Conservation (phyloP, 2,113 vertebrate species). For the Echinops telfairi region DNA sequence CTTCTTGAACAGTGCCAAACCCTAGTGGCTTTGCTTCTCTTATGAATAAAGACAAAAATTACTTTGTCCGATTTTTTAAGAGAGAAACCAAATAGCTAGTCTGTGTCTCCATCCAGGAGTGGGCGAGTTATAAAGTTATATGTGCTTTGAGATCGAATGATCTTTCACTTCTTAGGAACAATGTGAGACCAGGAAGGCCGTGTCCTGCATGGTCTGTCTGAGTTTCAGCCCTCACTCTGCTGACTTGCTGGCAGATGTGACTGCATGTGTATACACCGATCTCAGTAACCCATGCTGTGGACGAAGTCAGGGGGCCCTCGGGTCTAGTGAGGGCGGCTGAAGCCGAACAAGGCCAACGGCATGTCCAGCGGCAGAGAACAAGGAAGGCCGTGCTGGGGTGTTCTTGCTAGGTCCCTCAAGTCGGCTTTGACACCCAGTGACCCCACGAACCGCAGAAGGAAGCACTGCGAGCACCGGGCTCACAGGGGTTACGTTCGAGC, state of each 20-base stretch:
- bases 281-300: accelerated
- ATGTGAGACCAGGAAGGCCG: accelerated
- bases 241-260: too few relatives aligned
- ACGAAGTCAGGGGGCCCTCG: accelerated
- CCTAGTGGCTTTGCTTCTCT: too few relatives aligned
- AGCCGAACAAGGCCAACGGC: accelerated
- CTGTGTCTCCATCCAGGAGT: background rate
- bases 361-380: background rate
- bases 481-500: too few relatives aligned
- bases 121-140: background rate
- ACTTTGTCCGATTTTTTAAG: background rate
- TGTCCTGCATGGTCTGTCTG: accelerated
- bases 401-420: background rate
- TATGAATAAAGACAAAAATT: too few relatives aligned
- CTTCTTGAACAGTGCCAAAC: too few relatives aligned
- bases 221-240: accelerated
- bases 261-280: too few relatives aligned
- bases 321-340: accelerated
- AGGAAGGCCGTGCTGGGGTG: accelerated
- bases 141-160: too few relatives aligned
- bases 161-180: too few relatives aligned
- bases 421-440: background rate
- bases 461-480: too few relatives aligned
- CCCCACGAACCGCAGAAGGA: too few relatives aligned
- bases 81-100: background rate